phyloP scores from a whole-genome alignment of 2,113 vertebrate genomes.

The Scatophagus argus region DNA sequence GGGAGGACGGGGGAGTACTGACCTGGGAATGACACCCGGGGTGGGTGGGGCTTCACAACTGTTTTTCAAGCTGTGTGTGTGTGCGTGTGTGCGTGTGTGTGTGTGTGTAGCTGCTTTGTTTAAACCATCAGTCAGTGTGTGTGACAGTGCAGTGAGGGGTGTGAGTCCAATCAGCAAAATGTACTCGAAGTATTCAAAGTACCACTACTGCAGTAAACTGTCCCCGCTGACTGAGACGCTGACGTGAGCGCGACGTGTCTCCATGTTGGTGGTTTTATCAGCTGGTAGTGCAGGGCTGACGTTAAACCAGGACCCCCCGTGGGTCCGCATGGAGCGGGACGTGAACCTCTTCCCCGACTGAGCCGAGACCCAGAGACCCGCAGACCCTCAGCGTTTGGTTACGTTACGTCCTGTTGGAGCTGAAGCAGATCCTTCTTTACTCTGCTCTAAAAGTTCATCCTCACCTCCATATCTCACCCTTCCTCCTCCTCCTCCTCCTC shows the following conservation, averaged over 20 bases:
- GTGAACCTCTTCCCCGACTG: no score
- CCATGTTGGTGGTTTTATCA: no score
- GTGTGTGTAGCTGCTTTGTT: constrained; percentile 16
- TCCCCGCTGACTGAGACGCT: no score
- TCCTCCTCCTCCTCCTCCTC: neutral
- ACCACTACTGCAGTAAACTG: no score
- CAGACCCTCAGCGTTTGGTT: no score
- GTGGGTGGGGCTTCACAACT: constrained; percentile 48
- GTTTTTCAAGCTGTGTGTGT: constrained; percentile 38
- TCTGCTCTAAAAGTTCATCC: neutral
- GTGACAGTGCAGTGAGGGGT: constrained; percentile 4
- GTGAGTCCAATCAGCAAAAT: no score
- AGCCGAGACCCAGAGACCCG: no score
- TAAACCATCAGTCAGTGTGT: neutral
- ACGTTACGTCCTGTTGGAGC: constrained; percentile 12
- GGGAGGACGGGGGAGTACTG: neutral
- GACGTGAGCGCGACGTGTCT: no score
- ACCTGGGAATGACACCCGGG: constrained; percentile 51
- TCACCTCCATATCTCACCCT: neutral
- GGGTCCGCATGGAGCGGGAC: no score
- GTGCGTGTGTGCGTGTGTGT: constrained; percentile 7
- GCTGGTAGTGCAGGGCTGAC: no score
- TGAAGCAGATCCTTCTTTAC: neutral
- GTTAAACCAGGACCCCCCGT: no score
- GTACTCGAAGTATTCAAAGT: no score